These are phyloP conservation scores for Sorex araneus DNA, from an alignment of 2,113 vertebrate genomes.

Conservation along the genomic window DNA sequence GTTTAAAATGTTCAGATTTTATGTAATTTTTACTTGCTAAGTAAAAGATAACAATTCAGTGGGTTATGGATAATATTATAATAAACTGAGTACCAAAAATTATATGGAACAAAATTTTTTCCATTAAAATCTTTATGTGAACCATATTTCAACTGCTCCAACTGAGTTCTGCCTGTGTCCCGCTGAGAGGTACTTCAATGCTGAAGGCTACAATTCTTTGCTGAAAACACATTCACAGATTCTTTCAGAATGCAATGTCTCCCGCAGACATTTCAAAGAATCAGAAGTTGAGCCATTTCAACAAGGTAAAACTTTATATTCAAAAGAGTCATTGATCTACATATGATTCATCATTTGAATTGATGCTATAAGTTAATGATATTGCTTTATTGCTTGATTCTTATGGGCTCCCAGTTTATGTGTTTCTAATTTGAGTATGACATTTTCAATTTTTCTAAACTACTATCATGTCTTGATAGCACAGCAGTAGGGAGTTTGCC, in stretches of 20 bases:
- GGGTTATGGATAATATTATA: not conserved
- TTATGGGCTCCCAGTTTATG: not conserved
- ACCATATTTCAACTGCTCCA: not conserved
- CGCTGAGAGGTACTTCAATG: not conserved
- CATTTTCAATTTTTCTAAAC: conserved; percentile 2
- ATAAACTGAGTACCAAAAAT: conserved; percentile 18
- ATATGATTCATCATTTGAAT: not conserved
- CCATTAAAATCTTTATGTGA: not conserved
- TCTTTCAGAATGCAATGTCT: not conserved
- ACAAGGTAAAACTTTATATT: not conserved
- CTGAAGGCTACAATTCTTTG: not conserved
- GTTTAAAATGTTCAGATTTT: not conserved
- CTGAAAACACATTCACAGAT: not conserved
- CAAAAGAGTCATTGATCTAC: not conserved
- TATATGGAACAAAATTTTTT: not conserved
- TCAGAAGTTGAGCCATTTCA: not conserved
- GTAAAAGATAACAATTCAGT: not conserved
- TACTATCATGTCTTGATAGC: not conserved
- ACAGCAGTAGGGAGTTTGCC: too few relatives aligned
- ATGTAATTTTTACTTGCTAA: not conserved
- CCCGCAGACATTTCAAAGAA: not conserved
- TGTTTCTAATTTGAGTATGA: not conserved
- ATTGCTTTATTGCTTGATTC: not conserved
- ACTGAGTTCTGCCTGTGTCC: not conserved
- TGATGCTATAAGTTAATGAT: not conserved